Conservation (phyloP, 2,888 invertebrate genomes). For the Acrobasis repandana region DNA sequence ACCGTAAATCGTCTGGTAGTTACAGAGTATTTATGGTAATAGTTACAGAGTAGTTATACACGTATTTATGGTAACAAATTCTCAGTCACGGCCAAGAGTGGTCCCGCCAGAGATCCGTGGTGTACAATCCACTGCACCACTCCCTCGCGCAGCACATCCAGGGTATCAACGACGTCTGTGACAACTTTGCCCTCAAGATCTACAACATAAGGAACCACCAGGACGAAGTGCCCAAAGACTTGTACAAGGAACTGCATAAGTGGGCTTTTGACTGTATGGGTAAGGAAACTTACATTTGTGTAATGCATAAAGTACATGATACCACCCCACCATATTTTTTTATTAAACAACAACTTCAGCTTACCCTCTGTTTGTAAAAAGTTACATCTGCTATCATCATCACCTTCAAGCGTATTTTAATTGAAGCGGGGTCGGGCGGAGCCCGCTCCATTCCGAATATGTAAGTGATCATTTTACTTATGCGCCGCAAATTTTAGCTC, state of each 20-base stretch:
- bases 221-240: slow-evolving; percentile 83
- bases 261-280: slow-evolving; percentile 88
- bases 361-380: too few species aligned
- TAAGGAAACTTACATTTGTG: slow-evolving; percentile 38
- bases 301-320: too few species aligned
- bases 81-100: slow-evolving; percentile 83
- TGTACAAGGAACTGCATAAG: slow-evolving; percentile 84
- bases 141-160: slow-evolving; percentile 58
- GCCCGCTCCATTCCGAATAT: too few species aligned
- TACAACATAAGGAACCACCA: slow-evolving; percentile 83
- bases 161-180: slow-evolving; percentile 65
- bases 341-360: too few species aligned
- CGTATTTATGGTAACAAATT: neutral
- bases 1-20: too few species aligned
- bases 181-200: slow-evolving; percentile 68
- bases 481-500: too few species aligned
- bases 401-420: too few species aligned
- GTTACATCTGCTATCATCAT: too few species aligned
- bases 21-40: neutral
- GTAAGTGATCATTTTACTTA: too few species aligned
- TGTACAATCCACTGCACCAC: slow-evolving; percentile 73
- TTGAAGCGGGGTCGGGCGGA: too few species aligned
- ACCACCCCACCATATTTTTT: too few species aligned
- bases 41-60: neutral
- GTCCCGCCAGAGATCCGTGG: slow-evolving; percentile 77